Base-by-base conservation (phyloP, 2,797 vertebrate genomes). In the Ptychobarbus kaznakovi region DNA sequence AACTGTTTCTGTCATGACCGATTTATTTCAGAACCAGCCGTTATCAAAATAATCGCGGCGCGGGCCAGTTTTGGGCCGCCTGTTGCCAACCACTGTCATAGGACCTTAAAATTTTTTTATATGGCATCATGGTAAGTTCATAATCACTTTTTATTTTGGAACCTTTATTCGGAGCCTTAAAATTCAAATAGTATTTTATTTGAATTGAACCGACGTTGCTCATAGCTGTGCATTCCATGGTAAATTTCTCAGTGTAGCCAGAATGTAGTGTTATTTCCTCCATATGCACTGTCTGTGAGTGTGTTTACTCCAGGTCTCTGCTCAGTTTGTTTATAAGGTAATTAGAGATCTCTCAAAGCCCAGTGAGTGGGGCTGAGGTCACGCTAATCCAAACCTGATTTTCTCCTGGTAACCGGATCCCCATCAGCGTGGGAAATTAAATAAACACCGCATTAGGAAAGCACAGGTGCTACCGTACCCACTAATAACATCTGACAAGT, bases 331-430 rank as follows among this genome's bases (percentile, higher is more conserved):
- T 84, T 84, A 46, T 58, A 61, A 68, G 74, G 69, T 82, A 80
- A 84, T 69, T 85, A 75, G 81, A 86, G 81, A 63, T 80, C 61
- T 77, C 38, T 40, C 25, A 61, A 28, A 56, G 10, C 76, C 75
- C 83, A 74, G 63, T 44, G 12, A 49, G 83, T 68, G 82, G 66
- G 87, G 89, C 91, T 92, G 89, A 93, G 94, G 93, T 94, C 94
- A 94, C 90, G 90, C 90, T 92, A 94, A 93, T 93, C 90, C 91
- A 86, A 82, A 92, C 92, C 91, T 94, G 88, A 87, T 91, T 93
- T 86, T 92, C 89, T 86, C 87, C 87, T 65, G 72, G 94, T 93
- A 94, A 93, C 90, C 82, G 51, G 89, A 95, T 92, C 91, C 13
- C 89, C 84, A 87, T 92, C 89, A 83, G 88, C 86, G 66, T 83